A percentile compares a stretch with the other conserved stretches of the same genome.
Evolutionary conservation across 2,113 vertebrate species (phyloP).

Genomic region (Grus americana): DNA sequence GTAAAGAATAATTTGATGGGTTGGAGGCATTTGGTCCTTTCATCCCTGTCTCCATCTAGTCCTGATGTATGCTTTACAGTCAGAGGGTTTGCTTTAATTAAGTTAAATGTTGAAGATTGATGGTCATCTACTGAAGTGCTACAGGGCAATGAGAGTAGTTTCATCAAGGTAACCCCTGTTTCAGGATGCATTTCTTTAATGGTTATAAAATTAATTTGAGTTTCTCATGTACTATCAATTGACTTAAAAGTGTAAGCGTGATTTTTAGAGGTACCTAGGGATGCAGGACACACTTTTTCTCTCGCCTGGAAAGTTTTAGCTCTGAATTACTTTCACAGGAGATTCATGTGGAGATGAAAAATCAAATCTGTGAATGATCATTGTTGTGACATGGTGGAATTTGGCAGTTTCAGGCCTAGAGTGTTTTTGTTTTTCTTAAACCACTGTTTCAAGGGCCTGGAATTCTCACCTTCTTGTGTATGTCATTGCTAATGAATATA

Average conservation of each 20-base stretch:
- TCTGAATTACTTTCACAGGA: neutral
- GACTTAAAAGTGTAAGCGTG: neutral
- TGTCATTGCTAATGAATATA: neutral
- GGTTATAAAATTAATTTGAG: neutral
- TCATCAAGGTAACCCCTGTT: neutral
- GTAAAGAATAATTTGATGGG: neutral
- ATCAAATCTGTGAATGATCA: neutral
- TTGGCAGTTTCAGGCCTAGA: neutral
- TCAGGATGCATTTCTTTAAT: neutral
- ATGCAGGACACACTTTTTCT: neutral
- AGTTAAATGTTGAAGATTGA: neutral
- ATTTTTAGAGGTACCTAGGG: neutral
- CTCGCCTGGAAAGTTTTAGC: neutral
- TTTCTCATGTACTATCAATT: neutral
- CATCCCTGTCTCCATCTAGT: neutral
- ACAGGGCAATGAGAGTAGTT: neutral
- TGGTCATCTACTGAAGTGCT: neutral
- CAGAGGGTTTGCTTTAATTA: constrained; percentile 25
- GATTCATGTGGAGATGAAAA: neutral
- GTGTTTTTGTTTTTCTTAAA: neutral
- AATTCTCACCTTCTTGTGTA: neutral
- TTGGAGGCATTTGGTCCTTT: neutral
- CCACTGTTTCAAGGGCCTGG: neutral
- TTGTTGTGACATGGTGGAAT: neutral
- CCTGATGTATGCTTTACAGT: neutral